A percentile compares a stretch with the other conserved stretches of the same genome.
These are phyloP conservation scores for Menidia beryllina DNA, from an alignment of 2,113 vertebrate genomes.

Conservation along the genomic window DNA sequence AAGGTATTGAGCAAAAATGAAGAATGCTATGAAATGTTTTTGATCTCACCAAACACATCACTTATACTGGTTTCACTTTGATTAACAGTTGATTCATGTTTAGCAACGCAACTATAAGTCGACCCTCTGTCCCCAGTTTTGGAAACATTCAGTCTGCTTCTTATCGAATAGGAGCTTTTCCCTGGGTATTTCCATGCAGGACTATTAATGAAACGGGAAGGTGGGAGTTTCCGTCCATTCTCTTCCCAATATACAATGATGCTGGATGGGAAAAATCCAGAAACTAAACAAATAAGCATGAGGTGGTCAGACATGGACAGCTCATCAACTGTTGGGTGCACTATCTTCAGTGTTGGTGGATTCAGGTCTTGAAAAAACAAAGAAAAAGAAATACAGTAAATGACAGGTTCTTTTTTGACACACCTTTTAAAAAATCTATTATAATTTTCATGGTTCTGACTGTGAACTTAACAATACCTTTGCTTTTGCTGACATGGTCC, in stretches of 20 bases:
- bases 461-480: conserved; percentile 27
- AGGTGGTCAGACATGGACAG: conserved; percentile 18
- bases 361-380: conserved; percentile 35
- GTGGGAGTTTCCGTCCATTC: conserved; percentile 39
- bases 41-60: conserved; percentile 71
- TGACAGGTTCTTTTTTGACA: no score
- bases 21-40: background rate
- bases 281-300: conserved; percentile 65
- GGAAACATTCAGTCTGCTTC: conserved; percentile 63
- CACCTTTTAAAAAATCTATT: no score
- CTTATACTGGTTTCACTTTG: conserved; percentile 38
- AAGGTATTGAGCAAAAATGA: background rate
- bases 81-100: conserved; percentile 65
- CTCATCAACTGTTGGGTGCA: conserved; percentile 51
- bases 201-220: conserved; percentile 56
- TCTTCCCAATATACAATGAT: conserved; percentile 70
- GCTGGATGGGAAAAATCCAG: conserved; percentile 69
- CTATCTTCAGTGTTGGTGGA: conserved; percentile 59
- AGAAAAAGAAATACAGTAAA: background rate
- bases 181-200: conserved; percentile 37
- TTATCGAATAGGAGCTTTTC: conserved; percentile 59
- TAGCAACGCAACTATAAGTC: conserved; percentile 70
- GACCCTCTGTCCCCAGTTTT: conserved; percentile 30
- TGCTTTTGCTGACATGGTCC: conserved; percentile 62
- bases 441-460: no score